phyloP scores from a whole-genome alignment of 2,797 vertebrate genomes.

The Crax fasciolata region DNA sequence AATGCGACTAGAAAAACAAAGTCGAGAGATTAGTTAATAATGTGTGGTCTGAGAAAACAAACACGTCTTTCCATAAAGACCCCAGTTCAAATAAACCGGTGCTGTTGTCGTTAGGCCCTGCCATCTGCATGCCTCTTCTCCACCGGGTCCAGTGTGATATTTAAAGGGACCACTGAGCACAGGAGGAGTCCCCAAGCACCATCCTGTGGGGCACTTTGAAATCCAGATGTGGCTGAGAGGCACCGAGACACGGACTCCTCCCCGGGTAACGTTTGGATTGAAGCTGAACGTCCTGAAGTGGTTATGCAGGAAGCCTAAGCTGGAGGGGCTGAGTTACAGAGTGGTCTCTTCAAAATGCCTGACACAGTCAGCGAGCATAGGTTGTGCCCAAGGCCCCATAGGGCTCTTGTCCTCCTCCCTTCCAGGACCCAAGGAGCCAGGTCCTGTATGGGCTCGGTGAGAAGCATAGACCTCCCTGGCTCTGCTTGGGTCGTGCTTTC shows the following conservation, averaged over 20 bases:
- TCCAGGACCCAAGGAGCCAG: background rate
- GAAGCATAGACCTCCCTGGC: background rate
- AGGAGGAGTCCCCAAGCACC: background rate
- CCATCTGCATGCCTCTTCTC: constrained; percentile 62
- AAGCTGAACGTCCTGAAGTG: background rate
- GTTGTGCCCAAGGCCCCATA: background rate
- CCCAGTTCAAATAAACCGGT: constrained; percentile 60
- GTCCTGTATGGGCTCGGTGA: background rate
- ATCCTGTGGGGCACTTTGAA: background rate
- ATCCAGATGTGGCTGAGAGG: constrained; percentile 26
- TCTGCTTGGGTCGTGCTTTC: constrained; percentile 53
- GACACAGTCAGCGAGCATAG: background rate
- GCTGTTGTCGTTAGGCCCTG: constrained; percentile 58
- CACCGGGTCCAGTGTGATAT: background rate
- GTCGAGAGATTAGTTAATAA: constrained; percentile 62
- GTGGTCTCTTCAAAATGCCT: background rate
- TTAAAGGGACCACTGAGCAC: background rate
- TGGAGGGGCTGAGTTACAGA: background rate
- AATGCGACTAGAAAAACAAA: background rate
- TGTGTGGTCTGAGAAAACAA: constrained; percentile 63
- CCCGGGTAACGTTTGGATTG: fast-evolving
- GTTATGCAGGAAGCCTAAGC: background rate
- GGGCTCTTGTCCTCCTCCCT: background rate
- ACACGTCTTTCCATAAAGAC: constrained; percentile 41
- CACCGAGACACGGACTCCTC: background rate